A percentile compares a stretch with the other conserved stretches of the same genome.
Evolutionary conservation across 1,140 invertebrate species (phyloP).

Genomic region (Zelostemma sp.): DNA sequence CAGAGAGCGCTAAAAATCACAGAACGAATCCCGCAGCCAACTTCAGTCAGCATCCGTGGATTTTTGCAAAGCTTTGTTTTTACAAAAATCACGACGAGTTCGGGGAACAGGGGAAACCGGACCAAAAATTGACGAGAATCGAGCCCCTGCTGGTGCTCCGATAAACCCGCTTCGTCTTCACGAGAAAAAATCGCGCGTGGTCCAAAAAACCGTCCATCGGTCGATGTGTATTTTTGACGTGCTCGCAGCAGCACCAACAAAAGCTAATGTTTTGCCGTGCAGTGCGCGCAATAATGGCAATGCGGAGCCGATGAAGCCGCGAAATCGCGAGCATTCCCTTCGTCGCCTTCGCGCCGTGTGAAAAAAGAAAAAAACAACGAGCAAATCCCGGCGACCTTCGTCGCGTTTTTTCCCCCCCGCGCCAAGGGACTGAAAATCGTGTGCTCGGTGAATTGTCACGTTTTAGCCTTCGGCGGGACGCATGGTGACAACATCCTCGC

Average conservation of each 20-base stretch:
- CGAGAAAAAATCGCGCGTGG: conserved; percentile 1
- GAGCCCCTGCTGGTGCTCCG: not conserved
- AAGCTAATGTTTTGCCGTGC: conserved; percentile 7
- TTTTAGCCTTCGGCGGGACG: conserved; percentile 21
- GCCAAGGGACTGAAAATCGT: not conserved
- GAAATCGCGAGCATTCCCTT: not conserved
- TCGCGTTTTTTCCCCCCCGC: not conserved
- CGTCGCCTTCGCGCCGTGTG: not conserved
- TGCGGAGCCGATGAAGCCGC: too few species aligned
- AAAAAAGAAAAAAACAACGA: too few species aligned
- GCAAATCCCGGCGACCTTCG: not conserved
- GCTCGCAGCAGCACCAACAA: not conserved
- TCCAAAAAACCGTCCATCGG: not conserved
- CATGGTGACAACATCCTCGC: conserved; percentile 49
- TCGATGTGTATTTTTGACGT: not conserved
- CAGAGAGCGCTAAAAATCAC: conserved; percentile 12
- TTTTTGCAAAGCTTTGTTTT: too few species aligned
- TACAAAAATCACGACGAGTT: not conserved
- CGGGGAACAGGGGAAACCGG: not conserved
- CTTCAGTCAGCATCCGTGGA: too few species aligned
- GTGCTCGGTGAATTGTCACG: not conserved
- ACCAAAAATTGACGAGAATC: too few species aligned
- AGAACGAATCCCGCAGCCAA: too few species aligned
- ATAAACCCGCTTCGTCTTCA: conserved; percentile 11
- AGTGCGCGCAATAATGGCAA: too few species aligned